phyloP scores from a whole-genome alignment of 2,113 vertebrate genomes.

The mouse (Mus musculus) region GRCm39 chr6:30101501-30102000 shows the following conservation, averaged over 20 bases:
- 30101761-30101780: slow-evolving; percentile 17
- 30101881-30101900: not conserved
- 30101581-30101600: not conserved
- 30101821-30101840: not conserved
- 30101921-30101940: not conserved
- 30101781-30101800: slow-evolving; percentile 49
- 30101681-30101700: not conserved
- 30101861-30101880: not conserved
- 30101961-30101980: slow-evolving; percentile 84
- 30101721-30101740: not conserved
- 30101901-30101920: not conserved
- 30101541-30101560: not conserved
- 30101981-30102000: not conserved
- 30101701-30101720: not conserved
- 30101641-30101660: not conserved
- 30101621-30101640: not conserved
- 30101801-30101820: not conserved
- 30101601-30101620: not conserved
- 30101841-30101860: not conserved
- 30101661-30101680: not conserved
- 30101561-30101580: slow-evolving; percentile 30
- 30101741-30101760: not conserved
- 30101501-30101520: not conserved
- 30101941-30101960: slow-evolving; percentile 59
- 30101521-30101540: not conserved